Base-by-base conservation (phyloP, 1,140 invertebrate species). In the Onthophagus taurus region DNA sequence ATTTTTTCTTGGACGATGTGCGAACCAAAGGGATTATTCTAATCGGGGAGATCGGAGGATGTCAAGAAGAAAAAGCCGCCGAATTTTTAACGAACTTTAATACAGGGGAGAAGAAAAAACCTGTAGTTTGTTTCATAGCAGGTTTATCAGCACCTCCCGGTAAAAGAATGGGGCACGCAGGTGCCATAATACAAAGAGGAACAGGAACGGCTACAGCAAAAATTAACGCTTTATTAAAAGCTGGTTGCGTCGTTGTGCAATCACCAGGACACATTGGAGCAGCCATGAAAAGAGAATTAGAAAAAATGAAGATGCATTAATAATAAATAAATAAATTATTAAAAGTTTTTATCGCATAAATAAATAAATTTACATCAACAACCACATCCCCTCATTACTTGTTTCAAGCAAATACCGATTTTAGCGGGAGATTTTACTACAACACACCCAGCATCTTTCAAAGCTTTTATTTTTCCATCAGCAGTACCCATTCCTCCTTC, bases 41-140 rank as follows among this genome's bases (percentile, higher is more conserved):
- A 57, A 99, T 98, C 17, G 95, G 96, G 57, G 96, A 99, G 75
- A 99, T 99, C 66, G 96, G 96, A 62, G 96, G 96, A 24, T 80
- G 82, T 44, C 94, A 91, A 35, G 96, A 99, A 71, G 96, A 99
- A 72, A 72, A 82, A 50, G 95, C 96, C 30, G 87, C 96, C 17
- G 89, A 96, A 57, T 99, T 9, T 34, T 34, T 34, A 34, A 82
- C 73, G 51, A 73, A 96, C 62, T 66, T 94, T 60, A 99, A 99
- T 67, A 72, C 76, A 85, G 93, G 95, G 52, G 70, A 77, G 44
- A 85, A 86, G 59, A 37, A 37, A 7, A 99, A 99, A 65, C 94
- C 95, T 37, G 93, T 99, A 17, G 93, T 97, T 11, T 89, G 89
- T 3, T 99, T 98, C 63, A 98, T 99, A 67, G 96, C 96, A 54